Base-by-base conservation (phyloP, 2,797 vertebrate genomes). In the Epinephelus coioides region DNA sequence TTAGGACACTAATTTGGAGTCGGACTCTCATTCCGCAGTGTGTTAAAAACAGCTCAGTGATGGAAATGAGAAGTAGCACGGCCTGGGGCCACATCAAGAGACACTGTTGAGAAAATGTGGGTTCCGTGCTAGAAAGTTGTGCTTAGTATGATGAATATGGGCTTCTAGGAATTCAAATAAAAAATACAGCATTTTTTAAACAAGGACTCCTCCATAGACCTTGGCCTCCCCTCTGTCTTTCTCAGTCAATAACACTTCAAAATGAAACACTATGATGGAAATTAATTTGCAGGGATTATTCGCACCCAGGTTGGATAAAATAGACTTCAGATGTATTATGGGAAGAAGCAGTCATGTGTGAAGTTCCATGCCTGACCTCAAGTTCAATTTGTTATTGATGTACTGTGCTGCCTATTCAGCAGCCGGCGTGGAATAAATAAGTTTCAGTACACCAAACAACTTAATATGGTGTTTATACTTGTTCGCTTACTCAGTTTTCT, bases 1-100 rank as follows among this genome's bases (percentile, higher is more conserved):
- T 84, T 76, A 80, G 87, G 87, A 84, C 73, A 88, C 86, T 86
- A 84, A 90, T 92, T 91, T 89, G 27, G 73, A 90, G 71, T 78
- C 27, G 8, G 76, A 78, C 78, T 88, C 78, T 83, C 56, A 73
- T 78, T 85, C 11, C 7, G 15, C 59, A 57, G 47, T 21, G 51
- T n/a, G 74, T 82, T 86, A 83, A 82, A 87, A 89, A 81, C 66
- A 79, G 84, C 81, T 82, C 68, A 8, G 68, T 77, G 79, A 90
- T 88, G 74, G 81, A 72, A 83, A 85, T 66, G 40, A 81, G 74
- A 82, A 73, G 78, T 67, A 83, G 71, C 78, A 46, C 44, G 38
- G 82, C 89, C 83, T 82, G 40, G 6, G 69, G 87, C 78, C 79
- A 81, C 73, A 81, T 86, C 71, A 78, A 70, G 73, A 87, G 65